Conservation (phyloP, 1,140 invertebrate genomes). For the Drosophila hydei region DNA sequence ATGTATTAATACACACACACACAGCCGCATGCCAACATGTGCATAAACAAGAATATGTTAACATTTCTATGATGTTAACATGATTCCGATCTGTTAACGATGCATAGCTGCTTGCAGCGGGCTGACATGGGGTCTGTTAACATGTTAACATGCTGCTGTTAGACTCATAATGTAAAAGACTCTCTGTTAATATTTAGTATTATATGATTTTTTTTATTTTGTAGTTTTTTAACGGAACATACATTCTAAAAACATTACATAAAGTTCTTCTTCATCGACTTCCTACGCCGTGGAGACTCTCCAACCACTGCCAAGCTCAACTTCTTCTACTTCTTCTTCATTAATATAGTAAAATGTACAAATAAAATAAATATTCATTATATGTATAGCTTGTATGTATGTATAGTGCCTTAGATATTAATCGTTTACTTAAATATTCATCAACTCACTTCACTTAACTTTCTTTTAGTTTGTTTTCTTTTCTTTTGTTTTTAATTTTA, state of each 20-base stretch:
- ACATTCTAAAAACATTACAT: slow-evolving; percentile 82
- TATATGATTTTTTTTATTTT: slow-evolving; percentile 82
- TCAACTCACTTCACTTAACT: slow-evolving; percentile 27
- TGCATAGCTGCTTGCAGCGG: no score
- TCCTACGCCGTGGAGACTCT: not conserved
- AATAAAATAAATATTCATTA: slow-evolving; percentile 83
- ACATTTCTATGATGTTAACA: no score
- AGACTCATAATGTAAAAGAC: slow-evolving; percentile 6
- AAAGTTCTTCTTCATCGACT: slow-evolving; percentile 61
- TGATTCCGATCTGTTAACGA: no score
- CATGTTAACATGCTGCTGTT: no score
- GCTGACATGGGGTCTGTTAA: no score
- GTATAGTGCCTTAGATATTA: slow-evolving; percentile 68
- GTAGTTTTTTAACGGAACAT: slow-evolving; percentile 81
- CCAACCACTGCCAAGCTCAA: no score
- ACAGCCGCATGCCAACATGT: not conserved
- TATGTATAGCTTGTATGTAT: slow-evolving; percentile 76
- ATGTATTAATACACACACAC: not conserved
- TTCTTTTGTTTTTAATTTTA: slow-evolving; percentile 37
- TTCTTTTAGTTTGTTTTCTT: slow-evolving; percentile 37
- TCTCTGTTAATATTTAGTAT: slow-evolving; percentile 60
- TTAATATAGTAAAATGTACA: slow-evolving; percentile 81
- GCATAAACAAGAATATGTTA: no score
- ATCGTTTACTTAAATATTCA: slow-evolving; percentile 57
- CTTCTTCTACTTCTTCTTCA: slow-evolving; percentile 7